Conservation (phyloP, 35 echinoderm and acorn worm species). For the Ophioderma brevispina region DNA sequence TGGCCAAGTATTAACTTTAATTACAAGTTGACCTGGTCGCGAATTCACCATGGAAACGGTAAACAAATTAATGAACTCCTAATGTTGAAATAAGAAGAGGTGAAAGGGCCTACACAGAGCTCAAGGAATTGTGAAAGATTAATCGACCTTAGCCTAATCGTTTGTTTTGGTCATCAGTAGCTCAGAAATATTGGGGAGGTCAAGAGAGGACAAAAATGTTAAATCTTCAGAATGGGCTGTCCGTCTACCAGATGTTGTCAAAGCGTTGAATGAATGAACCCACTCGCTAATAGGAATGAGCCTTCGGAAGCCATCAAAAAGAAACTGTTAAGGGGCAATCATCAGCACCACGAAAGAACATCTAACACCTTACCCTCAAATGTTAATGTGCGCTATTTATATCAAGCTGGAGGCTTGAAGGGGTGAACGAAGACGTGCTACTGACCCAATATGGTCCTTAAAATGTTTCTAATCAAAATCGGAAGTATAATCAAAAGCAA, state of each 20-base stretch:
- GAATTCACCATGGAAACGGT: neutral
- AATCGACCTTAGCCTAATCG: neutral
- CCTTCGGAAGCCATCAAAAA: neutral
- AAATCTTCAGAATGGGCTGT: neutral
- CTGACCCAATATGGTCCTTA: conserved; percentile 8
- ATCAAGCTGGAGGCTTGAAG: neutral
- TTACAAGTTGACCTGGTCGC: neutral
- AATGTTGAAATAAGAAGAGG: neutral
- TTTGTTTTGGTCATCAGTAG: conserved; percentile 26
- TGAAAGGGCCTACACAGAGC: neutral
- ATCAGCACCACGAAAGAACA: neutral
- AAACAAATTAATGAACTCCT: neutral
- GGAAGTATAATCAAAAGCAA: too few relatives aligned
- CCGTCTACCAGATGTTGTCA: neutral
- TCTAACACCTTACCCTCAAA: neutral
- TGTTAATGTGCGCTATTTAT: conserved; percentile 3
- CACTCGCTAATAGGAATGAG: neutral
- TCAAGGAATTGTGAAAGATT: conserved; percentile 1
- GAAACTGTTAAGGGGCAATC: neutral
- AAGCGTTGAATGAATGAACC: neutral
- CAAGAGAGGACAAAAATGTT: too few relatives aligned
- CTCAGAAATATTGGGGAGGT: neutral
- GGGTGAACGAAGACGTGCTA: neutral
- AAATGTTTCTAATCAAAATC: too few relatives aligned
- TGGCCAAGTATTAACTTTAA: conserved; percentile 33